Evolutionary conservation across 2,797 vertebrate species (phyloP).

Genomic region (Prionace glauca): DNA sequence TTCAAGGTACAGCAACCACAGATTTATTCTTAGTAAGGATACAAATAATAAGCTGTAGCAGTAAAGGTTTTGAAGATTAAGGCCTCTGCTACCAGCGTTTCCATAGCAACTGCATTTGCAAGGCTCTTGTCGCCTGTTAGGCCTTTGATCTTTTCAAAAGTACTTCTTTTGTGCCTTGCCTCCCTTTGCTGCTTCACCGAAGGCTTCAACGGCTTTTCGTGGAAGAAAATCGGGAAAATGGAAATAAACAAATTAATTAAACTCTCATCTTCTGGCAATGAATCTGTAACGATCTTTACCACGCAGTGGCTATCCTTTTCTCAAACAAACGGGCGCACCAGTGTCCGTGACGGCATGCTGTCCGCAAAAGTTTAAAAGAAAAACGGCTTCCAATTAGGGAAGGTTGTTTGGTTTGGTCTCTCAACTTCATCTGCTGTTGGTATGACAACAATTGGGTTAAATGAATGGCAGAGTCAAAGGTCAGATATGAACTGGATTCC

Average conservation of each 20-base stretch:
- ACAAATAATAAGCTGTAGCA: constrained; percentile 28
- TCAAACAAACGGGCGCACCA: background rate
- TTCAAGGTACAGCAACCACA: background rate
- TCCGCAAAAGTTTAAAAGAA: background rate
- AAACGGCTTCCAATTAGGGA: background rate
- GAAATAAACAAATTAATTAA: constrained; percentile 36
- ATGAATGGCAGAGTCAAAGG: background rate
- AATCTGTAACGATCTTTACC: background rate
- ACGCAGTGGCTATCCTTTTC: background rate
- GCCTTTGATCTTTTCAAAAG: constrained; percentile 64
- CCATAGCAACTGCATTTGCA: constrained; percentile 67
- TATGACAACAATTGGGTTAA: constrained; percentile 19
- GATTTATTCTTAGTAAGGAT: constrained; percentile 32
- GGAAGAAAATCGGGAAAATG: background rate
- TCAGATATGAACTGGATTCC: constrained; percentile 30
- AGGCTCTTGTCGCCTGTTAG: constrained; percentile 64
- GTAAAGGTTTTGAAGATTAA: constrained; percentile 37
- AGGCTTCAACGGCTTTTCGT: background rate
- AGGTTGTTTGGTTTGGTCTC: background rate
- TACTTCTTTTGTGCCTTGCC: constrained; percentile 44
- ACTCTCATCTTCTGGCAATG: background rate
- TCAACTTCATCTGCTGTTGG: constrained; percentile 27
- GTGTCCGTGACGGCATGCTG: background rate
- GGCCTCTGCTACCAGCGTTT: constrained; percentile 56
- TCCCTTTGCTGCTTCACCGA: constrained; percentile 44